Percentiles rank a stretch among this genome's conserved stretches.
These are phyloP conservation scores for Equus przewalskii DNA, from an alignment of 2,113 vertebrate species.

Conservation along the genomic window DNA sequence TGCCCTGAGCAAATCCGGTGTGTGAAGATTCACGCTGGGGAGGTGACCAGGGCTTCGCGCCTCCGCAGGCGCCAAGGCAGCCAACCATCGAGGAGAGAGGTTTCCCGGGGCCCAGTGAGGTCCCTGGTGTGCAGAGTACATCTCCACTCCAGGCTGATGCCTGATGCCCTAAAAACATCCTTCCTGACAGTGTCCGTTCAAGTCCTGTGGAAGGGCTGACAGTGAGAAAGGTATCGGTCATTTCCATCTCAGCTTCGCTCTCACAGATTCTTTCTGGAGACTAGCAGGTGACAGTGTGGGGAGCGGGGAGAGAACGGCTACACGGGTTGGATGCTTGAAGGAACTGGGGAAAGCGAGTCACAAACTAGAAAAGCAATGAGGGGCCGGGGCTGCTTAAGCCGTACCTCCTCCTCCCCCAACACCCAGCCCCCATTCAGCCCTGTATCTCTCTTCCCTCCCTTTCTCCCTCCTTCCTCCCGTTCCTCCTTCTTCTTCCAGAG, in stretches of 20 bases:
- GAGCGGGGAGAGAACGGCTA: neutral
- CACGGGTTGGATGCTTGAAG: neutral
- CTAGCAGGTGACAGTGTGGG: too few species aligned
- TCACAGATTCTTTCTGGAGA: neutral
- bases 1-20: neutral
- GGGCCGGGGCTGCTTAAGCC: neutral
- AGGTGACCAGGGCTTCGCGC: neutral
- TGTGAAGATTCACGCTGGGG: neutral
- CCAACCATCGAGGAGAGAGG: fast-evolving
- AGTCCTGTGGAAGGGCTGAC: neutral
- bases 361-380: neutral
- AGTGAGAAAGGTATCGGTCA: fast-evolving
- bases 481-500: neutral
- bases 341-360: neutral
- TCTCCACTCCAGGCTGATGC: neutral
- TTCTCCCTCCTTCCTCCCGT: neutral
- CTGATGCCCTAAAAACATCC: neutral
- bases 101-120: neutral
- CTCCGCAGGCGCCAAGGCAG: neutral
- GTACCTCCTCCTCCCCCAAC: neutral
- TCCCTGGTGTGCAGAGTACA: neutral
- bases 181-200: neutral
- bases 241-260: neutral
- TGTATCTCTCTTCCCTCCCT: neutral
- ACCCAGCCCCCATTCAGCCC: too few species aligned